Conservation (phyloP, 2,797 vertebrate genomes). For the Echeneis naucrates region DNA sequence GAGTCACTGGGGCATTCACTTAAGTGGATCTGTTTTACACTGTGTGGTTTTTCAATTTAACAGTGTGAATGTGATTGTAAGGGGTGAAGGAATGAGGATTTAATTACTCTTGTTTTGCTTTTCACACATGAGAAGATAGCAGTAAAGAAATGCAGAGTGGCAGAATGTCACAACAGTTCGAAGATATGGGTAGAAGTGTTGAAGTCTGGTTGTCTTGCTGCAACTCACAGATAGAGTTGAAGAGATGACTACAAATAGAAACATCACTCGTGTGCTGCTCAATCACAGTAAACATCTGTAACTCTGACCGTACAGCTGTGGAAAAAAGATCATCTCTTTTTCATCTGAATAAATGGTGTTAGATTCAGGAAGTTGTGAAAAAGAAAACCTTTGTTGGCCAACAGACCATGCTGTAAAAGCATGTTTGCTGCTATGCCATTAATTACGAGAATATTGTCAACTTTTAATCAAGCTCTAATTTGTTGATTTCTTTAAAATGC, state of each 20-base stretch:
- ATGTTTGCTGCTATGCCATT: slow-evolving; percentile 25
- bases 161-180: slow-evolving; percentile 54
- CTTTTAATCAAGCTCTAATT: slow-evolving; percentile 60
- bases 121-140: slow-evolving; percentile 65
- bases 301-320: not conserved
- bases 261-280: slow-evolving; percentile 8
- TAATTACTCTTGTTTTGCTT: slow-evolving; percentile 79
- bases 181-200: slow-evolving; percentile 43
- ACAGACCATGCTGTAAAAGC: not conserved
- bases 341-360: slow-evolving; percentile 13
- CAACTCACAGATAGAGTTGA: slow-evolving; percentile 17
- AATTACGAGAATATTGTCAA: slow-evolving; percentile 34
- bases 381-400: not conserved
- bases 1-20: slow-evolving; percentile 58
- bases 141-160: slow-evolving; percentile 44
- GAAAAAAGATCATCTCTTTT: not conserved
- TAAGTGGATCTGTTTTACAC: slow-evolving; percentile 71
- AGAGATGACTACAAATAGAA: slow-evolving; percentile 15
- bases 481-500: slow-evolving; percentile 53
- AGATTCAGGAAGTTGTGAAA: slow-evolving; percentile 7
- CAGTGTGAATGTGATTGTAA: slow-evolving; percentile 56
- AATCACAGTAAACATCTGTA: slow-evolving; percentile 10
- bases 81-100: slow-evolving; percentile 67
- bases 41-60: slow-evolving; percentile 70
- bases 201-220: slow-evolving; percentile 27